Percentiles rank a stretch among this genome's conserved stretches.
Evolutionary conservation across 2,113 vertebrate genomes (phyloP).

Genomic region (Leptodactylus fuscus): DNA sequence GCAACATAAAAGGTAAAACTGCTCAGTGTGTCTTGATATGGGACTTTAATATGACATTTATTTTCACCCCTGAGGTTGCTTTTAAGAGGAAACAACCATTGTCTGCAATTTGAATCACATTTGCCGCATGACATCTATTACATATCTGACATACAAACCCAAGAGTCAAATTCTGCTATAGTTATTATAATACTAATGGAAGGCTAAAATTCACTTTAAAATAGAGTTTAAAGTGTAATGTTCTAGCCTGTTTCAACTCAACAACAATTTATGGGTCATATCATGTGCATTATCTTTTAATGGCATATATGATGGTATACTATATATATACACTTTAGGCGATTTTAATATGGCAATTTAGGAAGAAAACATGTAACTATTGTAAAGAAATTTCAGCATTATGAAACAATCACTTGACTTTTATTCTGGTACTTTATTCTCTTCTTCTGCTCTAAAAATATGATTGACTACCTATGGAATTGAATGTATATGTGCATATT

Average conservation of each 20-base stretch:
- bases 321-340: no score
- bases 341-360: background rate
- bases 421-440: no score
- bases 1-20: background rate
- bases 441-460: no score
- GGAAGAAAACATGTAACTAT: background rate
- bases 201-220: background rate
- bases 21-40: background rate
- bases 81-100: background rate
- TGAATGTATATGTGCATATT: no score
- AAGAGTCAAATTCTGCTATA: background rate
- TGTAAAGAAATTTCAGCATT: background rate
- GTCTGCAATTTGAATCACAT: background rate
- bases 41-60: background rate
- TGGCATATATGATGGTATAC: no score
- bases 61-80: background rate
- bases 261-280: background rate
- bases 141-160: background rate
- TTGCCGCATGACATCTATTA: background rate
- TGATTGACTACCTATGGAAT: no score
- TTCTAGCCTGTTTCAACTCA: background rate
- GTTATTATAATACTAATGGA: background rate
- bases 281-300: no score
- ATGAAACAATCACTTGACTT: no score
- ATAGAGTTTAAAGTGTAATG: background rate